Percentiles rank a stretch among this genome's conserved stretches.
These are phyloP conservation scores for Zootermopsis nevadensis DNA, from an alignment of 2,888 invertebrate genomes.

Conservation along the genomic window DNA sequence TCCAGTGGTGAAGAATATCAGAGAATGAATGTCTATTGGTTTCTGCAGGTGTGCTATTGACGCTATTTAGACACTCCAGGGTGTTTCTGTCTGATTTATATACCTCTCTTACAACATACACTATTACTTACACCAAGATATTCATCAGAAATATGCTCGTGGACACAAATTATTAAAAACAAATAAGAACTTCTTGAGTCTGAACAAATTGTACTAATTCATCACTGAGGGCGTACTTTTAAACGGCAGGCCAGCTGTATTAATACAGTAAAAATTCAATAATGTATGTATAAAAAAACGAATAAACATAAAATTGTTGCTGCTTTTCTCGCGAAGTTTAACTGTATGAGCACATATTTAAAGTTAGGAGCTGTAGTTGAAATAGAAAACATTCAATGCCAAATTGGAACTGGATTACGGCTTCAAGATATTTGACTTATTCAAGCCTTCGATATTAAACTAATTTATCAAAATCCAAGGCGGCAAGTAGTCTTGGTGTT, in stretches of 20 bases:
- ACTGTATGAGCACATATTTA: not conserved
- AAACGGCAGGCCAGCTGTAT: not conserved
- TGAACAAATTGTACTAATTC: not conserved
- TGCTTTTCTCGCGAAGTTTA: not conserved
- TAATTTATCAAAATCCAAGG: not conserved
- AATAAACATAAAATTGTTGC: not conserved
- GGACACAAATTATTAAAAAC: not conserved
- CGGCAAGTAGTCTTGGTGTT: not conserved
- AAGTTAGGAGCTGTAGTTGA: not conserved
- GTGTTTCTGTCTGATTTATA: too few relatives aligned
- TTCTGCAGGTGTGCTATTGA: too few relatives aligned
- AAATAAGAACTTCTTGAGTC: not conserved
- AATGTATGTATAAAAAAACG: not conserved
- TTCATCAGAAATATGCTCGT: not conserved
- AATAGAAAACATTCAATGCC: not conserved
- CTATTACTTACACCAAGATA: not conserved
- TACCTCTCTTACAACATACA: not conserved
- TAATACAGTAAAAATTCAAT: not conserved
- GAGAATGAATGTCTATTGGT: too few relatives aligned
- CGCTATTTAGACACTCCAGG: too few relatives aligned
- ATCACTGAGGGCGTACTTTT: not conserved
- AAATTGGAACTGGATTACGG: not conserved
- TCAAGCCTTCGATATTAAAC: not conserved
- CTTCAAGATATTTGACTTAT: not conserved
- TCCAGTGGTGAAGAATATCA: too few relatives aligned